Evolutionary conservation across 2,888 invertebrate species (phyloP).

Genomic region (Cephus runcator): DNA sequence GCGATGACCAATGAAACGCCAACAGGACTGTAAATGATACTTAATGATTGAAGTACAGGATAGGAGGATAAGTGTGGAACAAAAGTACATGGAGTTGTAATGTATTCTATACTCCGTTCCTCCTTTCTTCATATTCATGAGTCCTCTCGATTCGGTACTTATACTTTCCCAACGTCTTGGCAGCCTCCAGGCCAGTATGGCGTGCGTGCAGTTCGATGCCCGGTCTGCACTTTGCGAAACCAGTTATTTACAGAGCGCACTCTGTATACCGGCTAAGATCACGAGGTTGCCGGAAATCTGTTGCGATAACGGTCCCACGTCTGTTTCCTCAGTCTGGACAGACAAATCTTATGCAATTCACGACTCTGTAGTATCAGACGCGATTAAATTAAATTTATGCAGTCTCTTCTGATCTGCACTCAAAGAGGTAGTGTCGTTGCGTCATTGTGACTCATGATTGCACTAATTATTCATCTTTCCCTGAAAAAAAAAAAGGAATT

Average conservation of each 20-base stretch:
- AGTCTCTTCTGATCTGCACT: background rate
- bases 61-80: background rate
- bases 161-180: background rate
- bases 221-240: slow-evolving; percentile 39
- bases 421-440: background rate
- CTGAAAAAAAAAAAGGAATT: background rate
- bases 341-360: background rate
- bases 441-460: background rate
- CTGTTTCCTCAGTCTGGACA: background rate
- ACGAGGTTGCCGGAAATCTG: background rate
- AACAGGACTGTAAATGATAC: background rate
- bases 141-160: background rate
- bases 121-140: background rate
- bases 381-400: background rate
- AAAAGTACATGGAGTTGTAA: background rate
- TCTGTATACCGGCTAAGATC: background rate
- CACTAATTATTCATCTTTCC: background rate
- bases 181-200: background rate
- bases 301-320: background rate
- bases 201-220: background rate
- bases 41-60: background rate
- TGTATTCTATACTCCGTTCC: background rate
- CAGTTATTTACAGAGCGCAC: slow-evolving; percentile 37
- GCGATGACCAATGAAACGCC: background rate
- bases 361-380: background rate